Evolutionary conservation across 2,888 invertebrate species (phyloP).

Genomic region (Ametastegia equiseti): DNA sequence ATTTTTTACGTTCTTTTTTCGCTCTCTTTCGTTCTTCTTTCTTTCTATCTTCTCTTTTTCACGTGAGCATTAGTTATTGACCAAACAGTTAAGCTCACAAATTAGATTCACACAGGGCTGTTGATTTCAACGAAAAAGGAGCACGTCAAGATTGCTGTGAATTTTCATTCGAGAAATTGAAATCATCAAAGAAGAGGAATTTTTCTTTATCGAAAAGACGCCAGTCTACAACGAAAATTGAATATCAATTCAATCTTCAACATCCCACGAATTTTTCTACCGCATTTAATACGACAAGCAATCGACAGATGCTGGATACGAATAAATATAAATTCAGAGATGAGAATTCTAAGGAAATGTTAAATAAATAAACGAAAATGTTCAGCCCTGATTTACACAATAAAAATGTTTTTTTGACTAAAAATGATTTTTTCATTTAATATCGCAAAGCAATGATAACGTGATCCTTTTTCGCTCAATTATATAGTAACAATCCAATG

Average conservation of each 20-base stretch:
- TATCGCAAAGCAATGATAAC: background rate
- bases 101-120: constrained; percentile 54
- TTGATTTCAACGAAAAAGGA: constrained; percentile 56
- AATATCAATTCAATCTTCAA: too few relatives aligned
- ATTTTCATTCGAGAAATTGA: background rate
- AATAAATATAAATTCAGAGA: too few relatives aligned
- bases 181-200: too few relatives aligned
- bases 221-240: too few relatives aligned
- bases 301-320: too few relatives aligned
- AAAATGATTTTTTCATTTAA: background rate
- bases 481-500: constrained; percentile 29
- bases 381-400: background rate
- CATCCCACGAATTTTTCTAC: too few relatives aligned
- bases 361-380: background rate
- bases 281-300: too few relatives aligned
- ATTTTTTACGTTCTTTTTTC: constrained; percentile 48
- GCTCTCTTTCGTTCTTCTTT: constrained; percentile 32
- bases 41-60: constrained; percentile 41
- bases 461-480: constrained; percentile 33
- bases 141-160: constrained; percentile 58
- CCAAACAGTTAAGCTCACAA: constrained; percentile 58
- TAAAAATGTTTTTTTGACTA: background rate
- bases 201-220: too few relatives aligned
- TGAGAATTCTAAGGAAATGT: too few relatives aligned
- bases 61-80: constrained; percentile 58